Percentiles rank a stretch among this genome's conserved stretches.
Evolutionary conservation across 2,113 vertebrate genomes (phyloP).

Genomic region (Anarrhichthys ocellatus): DNA sequence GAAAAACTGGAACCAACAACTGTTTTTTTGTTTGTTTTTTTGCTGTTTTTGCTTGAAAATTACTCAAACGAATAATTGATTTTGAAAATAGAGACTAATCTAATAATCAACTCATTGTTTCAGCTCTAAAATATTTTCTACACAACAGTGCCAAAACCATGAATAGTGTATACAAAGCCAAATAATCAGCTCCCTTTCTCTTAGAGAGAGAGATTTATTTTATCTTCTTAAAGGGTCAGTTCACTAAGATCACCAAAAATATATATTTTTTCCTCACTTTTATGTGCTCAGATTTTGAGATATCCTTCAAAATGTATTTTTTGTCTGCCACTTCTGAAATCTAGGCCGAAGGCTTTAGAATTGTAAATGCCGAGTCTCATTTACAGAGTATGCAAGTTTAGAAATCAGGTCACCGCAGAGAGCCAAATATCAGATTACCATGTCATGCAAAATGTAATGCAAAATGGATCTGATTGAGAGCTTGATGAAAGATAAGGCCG

Average conservation of each 20-base stretch:
- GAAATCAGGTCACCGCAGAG: neutral
- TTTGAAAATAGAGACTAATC: neutral
- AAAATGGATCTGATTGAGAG: neutral
- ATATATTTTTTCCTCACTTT: neutral
- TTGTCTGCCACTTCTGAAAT: neutral
- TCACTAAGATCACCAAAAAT: neutral
- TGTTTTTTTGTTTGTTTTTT: neutral
- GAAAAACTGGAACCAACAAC: neutral
- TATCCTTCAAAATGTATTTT: neutral
- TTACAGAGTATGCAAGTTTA: neutral
- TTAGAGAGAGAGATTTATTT: too few relatives aligned
- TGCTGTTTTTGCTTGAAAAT: neutral
- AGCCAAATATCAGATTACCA: neutral
- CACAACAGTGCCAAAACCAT: neutral
- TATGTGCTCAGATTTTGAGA: too few relatives aligned
- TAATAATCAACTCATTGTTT: neutral
- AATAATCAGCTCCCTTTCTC: neutral
- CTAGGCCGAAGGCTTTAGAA: neutral
- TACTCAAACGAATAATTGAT: neutral
- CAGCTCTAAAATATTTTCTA: neutral
- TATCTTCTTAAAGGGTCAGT: neutral
- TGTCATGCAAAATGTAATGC: slow-evolving; percentile 6
- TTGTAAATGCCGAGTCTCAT: neutral
- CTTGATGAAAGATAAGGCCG: neutral
- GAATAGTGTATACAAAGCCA: neutral